Percentiles rank a stretch among this genome's conserved stretches.
phyloP scores from a whole-genome alignment of 1,140 invertebrate species.

The Mylabris phalerata region DNA sequence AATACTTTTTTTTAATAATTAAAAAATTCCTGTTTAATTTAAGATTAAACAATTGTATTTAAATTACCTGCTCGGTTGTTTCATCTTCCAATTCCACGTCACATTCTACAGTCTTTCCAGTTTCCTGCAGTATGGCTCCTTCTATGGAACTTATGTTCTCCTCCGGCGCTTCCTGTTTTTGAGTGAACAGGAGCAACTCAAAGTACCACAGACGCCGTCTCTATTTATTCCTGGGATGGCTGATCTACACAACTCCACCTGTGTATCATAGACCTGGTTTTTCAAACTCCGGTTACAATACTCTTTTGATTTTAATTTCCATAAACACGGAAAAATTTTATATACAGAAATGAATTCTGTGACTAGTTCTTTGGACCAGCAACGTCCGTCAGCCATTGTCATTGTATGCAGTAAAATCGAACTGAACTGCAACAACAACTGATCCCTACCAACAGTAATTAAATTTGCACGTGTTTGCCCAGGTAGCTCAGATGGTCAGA shows the following conservation, averaged over 20 bases:
- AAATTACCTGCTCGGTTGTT: no score
- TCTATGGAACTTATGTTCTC: not conserved
- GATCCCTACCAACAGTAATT: no score
- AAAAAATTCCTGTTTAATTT: no score
- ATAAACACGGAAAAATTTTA: slow-evolving; percentile 8
- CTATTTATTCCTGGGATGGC: not conserved
- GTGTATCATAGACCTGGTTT: not conserved
- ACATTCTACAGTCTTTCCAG: not conserved
- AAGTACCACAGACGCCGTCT: slow-evolving; percentile 32
- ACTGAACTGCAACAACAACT: no score
- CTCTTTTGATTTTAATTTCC: slow-evolving; percentile 8
- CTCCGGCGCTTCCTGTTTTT: slow-evolving; percentile 16
- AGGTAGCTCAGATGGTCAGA: no score
- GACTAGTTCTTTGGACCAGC: slow-evolving; percentile 10
- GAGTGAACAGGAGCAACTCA: slow-evolving; percentile 26
- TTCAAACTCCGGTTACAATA: slow-evolving; percentile 8
- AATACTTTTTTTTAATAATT: no score
- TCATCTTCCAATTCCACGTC: no score
- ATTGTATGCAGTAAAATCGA: no score
- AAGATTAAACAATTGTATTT: no score
- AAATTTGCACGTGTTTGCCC: no score
- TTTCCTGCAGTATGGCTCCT: not conserved
- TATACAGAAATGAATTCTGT: slow-evolving; percentile 8
- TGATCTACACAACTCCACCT: not conserved
- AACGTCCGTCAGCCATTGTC: slow-evolving; percentile 7